Evolutionary conservation across 2,888 invertebrate genomes (phyloP).

Genomic region (Crocallis elinguaria): DNA sequence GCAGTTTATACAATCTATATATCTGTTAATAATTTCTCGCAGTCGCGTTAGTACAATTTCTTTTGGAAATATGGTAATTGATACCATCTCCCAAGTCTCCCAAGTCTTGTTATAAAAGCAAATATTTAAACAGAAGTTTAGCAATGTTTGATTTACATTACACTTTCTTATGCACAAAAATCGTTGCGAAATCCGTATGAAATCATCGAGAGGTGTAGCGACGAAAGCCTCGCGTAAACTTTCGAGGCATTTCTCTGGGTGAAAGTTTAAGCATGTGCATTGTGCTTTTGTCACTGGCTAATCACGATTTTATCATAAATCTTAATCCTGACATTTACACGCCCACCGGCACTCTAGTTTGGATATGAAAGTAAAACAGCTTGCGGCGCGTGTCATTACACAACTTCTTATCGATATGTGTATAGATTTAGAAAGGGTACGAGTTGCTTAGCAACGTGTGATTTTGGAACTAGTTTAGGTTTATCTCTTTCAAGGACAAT

Average conservation of each 20-base stretch:
- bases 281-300: constrained; percentile 77
- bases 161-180: constrained; percentile 37
- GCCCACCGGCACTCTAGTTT: constrained; percentile 62
- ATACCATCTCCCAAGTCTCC: neutral
- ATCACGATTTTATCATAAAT: constrained; percentile 73
- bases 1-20: too few relatives aligned
- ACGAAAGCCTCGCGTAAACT: constrained; percentile 50
- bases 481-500: constrained; percentile 25
- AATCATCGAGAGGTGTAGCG: constrained; percentile 50
- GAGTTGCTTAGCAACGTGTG: constrained; percentile 10
- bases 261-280: constrained; percentile 73
- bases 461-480: constrained; percentile 1
- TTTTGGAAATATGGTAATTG: neutral
- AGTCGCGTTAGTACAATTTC: too few relatives aligned
- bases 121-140: constrained; percentile 2
- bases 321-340: constrained; percentile 71
- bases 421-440: constrained; percentile 48
- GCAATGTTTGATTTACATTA: constrained; percentile 21
- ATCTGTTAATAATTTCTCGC: too few relatives aligned
- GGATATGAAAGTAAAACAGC: constrained; percentile 66
- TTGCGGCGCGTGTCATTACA: constrained; percentile 55
- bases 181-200: constrained; percentile 59
- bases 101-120: neutral
- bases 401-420: constrained; percentile 47
- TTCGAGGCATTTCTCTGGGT: constrained; percentile 75